Conservation (phyloP, 2,113 vertebrate species). For the Anthoscopus minutus region DNA sequence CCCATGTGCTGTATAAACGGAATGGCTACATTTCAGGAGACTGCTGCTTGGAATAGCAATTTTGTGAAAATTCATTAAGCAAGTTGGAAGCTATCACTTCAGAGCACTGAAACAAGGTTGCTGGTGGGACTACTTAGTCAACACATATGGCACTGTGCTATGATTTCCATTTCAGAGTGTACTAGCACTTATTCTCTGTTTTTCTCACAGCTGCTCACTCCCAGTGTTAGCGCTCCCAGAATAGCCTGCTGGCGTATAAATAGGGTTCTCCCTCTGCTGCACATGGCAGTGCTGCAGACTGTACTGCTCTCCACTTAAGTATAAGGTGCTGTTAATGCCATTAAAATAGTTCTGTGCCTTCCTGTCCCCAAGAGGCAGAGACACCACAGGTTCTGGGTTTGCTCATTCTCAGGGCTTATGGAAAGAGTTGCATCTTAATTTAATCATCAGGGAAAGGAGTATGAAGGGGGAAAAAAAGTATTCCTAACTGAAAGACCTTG, state of each 20-base stretch:
- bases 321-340: not conserved
- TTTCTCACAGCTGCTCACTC: constrained; percentile 56
- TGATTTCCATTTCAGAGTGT: constrained; percentile 35
- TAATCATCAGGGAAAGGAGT: not conserved
- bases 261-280: not conserved
- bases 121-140: constrained; percentile 23
- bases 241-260: not conserved
- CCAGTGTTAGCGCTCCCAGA: not conserved
- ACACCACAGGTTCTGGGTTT: not conserved
- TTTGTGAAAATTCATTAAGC: not conserved
- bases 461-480: not conserved
- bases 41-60: not conserved
- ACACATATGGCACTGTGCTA: not conserved
- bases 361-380: not conserved
- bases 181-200: constrained; percentile 36
- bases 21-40: not conserved
- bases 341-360: not conserved
- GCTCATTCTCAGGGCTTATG: not conserved
- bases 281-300: not conserved
- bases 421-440: not conserved
- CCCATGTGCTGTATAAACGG: not conserved
- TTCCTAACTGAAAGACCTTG: not conserved
- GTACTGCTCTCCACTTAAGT: not conserved
- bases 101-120: not conserved
- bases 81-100: not conserved